Conservation (phyloP, 2,113 vertebrate genomes). For the Grantiella picta region DNA sequence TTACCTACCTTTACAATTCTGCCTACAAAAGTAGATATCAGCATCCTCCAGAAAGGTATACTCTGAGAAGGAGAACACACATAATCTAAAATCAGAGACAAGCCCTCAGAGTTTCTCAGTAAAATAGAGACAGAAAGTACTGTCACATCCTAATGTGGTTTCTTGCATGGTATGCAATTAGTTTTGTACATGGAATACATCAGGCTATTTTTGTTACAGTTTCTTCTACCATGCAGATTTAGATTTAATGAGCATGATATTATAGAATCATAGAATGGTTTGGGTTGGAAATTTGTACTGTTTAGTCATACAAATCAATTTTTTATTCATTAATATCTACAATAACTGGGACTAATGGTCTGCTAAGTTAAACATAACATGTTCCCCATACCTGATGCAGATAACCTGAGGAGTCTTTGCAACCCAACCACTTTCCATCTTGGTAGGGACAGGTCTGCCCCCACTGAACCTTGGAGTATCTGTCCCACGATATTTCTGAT, state of each 20-base stretch:
- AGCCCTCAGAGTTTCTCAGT: neutral
- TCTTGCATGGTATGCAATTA: neutral
- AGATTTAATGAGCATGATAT: rapidly evolving
- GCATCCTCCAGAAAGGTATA: neutral
- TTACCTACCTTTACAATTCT: neutral
- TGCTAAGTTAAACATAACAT: neutral
- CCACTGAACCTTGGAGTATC: neutral
- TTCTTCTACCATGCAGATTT: neutral
- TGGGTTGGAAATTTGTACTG: rapidly evolving
- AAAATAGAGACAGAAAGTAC: neutral
- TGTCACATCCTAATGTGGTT: neutral
- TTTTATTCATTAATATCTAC: neutral
- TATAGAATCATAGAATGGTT: neutral
- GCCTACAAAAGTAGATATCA: neutral
- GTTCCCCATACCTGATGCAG: neutral
- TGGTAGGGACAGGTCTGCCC: neutral
- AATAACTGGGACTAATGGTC: neutral
- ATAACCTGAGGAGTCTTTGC: neutral
- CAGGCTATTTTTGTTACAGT: neutral
- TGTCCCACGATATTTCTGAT: neutral
- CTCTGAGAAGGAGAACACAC: neutral
- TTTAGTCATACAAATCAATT: neutral
- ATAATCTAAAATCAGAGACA: neutral
- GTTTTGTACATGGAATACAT: neutral
- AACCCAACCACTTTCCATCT: neutral